phyloP scores from a whole-genome alignment of 2,113 vertebrate species.

The Neofelis nebulosa region DNA sequence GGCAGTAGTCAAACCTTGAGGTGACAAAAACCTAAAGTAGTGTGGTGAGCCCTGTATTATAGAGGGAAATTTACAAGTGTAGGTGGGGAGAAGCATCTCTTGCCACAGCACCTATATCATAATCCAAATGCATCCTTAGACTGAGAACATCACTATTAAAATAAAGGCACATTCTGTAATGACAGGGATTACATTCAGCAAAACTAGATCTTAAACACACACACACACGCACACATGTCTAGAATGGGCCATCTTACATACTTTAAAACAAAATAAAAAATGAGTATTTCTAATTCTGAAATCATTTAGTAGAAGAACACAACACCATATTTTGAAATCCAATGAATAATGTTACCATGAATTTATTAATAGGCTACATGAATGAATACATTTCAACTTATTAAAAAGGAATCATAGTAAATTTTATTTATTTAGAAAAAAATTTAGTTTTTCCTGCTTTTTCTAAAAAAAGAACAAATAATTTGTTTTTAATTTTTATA shows the following conservation, averaged over 20 bases:
- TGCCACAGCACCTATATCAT: not conserved
- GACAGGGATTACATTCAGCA: not conserved
- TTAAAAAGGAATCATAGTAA: not conserved
- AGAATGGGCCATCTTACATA: not conserved
- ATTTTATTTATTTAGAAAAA: not conserved
- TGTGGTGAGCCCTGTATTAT: slow-evolving; percentile 41
- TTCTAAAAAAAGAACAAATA: not conserved
- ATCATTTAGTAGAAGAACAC: not conserved
- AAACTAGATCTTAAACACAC: not conserved
- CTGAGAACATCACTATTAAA: slow-evolving; percentile 44
- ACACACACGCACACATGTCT: not conserved
- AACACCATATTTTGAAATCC: slow-evolving; percentile 19
- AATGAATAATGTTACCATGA: not conserved
- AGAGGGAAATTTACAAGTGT: slow-evolving; percentile 53
- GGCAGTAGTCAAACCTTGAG: slow-evolving; percentile 63
- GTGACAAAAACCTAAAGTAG: slow-evolving; percentile 62
- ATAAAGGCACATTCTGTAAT: not conserved
- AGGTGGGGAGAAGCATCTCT: not conserved
- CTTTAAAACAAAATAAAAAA: not conserved
- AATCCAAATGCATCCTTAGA: slow-evolving; percentile 37
- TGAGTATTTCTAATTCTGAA: not conserved
- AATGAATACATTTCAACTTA: not conserved
- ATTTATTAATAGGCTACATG: not conserved
- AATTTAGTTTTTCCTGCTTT: not conserved
- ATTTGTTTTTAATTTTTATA: slow-evolving; percentile 7